phyloP scores from a whole-genome alignment of 2,113 vertebrate species.

The Rallus limicola region DNA sequence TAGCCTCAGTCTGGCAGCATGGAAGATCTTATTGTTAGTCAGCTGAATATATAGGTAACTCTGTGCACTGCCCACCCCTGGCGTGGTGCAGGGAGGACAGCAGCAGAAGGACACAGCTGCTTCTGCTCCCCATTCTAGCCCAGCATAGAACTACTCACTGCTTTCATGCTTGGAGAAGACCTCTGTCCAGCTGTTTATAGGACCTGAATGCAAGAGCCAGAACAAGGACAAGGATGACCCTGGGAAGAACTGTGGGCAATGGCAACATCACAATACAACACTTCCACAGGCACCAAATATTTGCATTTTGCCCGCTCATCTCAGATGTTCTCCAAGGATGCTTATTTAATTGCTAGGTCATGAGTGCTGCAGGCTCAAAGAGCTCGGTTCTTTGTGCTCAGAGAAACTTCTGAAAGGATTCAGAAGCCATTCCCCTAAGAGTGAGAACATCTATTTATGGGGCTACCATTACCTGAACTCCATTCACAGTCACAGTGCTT shows the following conservation, averaged over 20 bases:
- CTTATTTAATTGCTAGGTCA: constrained; percentile 55
- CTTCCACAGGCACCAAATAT: background rate
- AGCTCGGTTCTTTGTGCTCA: constrained; percentile 33
- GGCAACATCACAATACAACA: background rate
- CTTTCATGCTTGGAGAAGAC: background rate
- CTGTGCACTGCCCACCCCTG: background rate
- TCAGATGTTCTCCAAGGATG: constrained; percentile 30
- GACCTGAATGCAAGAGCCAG: background rate
- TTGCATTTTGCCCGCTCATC: background rate
- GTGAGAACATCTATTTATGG: constrained; percentile 53
- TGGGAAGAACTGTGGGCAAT: background rate
- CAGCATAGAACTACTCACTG: background rate
- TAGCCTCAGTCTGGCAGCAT: background rate
- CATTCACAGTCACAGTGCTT: constrained; percentile 45
- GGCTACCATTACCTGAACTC: constrained; percentile 58
- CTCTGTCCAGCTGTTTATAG: background rate
- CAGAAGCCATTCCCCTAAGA: constrained; percentile 30
- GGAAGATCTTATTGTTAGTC: background rate
- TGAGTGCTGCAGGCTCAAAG: background rate
- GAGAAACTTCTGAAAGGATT: constrained; percentile 50
- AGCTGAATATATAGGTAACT: background rate
- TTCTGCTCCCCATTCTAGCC: background rate
- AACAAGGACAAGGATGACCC: fast-evolving
- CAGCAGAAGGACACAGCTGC: fast-evolving
- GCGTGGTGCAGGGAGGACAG: background rate